Conservation (phyloP, 2,113 vertebrate species). For the Erpornis zantholeuca region DNA sequence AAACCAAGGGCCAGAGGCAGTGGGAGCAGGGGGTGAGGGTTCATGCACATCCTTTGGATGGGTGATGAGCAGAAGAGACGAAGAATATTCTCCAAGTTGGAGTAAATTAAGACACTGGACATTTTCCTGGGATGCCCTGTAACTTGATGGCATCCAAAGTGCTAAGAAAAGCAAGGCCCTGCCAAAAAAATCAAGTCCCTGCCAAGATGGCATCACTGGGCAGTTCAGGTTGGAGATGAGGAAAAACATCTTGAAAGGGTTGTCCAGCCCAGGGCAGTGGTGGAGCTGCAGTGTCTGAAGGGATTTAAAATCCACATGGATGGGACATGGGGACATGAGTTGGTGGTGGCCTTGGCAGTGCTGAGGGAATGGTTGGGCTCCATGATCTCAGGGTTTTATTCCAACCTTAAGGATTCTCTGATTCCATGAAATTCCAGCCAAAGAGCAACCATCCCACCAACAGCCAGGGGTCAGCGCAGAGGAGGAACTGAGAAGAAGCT, state of each 20-base stretch:
- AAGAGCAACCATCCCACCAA: accelerated
- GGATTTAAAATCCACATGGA: background rate
- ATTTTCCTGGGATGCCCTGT: background rate
- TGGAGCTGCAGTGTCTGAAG: background rate
- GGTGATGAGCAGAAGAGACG: background rate
- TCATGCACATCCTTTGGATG: background rate
- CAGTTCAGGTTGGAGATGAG: background rate
- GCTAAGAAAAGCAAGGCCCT: background rate
- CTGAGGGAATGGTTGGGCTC: background rate
- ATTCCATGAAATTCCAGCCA: background rate
- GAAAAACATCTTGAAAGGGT: background rate
- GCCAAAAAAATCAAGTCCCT: background rate
- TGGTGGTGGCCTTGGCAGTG: background rate
- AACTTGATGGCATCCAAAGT: background rate
- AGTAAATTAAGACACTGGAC: background rate
- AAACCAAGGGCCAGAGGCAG: background rate
- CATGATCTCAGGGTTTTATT: background rate
- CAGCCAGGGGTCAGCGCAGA: accelerated
- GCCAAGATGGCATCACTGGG: background rate
- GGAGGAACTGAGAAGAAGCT: background rate
- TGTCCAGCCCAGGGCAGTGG: background rate
- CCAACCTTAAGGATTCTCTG: background rate
- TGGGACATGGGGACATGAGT: background rate
- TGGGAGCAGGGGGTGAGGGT: background rate
- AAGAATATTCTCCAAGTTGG: background rate